A percentile compares a stretch with the other conserved stretches of the same genome.
phyloP scores from a whole-genome alignment of 2,888 invertebrate species.

The Arctia plantaginis region DNA sequence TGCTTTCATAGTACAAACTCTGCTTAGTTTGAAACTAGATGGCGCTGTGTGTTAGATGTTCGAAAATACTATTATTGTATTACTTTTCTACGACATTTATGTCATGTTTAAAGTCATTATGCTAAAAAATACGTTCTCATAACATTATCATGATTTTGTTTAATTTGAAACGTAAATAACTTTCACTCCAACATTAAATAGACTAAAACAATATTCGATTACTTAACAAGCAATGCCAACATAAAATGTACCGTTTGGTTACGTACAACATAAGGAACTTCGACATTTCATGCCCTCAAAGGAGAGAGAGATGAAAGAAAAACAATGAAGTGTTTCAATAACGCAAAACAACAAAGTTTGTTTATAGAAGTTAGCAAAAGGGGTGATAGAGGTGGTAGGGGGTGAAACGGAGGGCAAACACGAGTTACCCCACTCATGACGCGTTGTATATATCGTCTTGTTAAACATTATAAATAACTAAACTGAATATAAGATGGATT shows the following conservation, averaged over 20 bases:
- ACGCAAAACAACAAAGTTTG: slow-evolving; percentile 81
- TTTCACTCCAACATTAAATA: slow-evolving; percentile 6
- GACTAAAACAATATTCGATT: slow-evolving; percentile 30
- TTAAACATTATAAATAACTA: slow-evolving; percentile 29
- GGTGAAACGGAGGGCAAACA: slow-evolving; percentile 37
- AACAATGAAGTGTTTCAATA: slow-evolving; percentile 84
- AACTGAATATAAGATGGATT: slow-evolving; percentile 25
- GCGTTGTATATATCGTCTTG: slow-evolving; percentile 22
- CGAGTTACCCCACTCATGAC: slow-evolving; percentile 33
- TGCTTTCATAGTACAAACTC: too few species aligned
- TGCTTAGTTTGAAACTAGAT: too few species aligned
- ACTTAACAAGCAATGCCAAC: slow-evolving; percentile 49
- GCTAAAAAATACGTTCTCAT: not conserved
- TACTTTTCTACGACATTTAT: not conserved
- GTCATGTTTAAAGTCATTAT: not conserved
- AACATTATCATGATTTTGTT: not conserved
- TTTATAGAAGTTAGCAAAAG: slow-evolving; percentile 71
- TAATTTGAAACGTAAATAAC: slow-evolving; percentile 1
- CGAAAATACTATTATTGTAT: too few species aligned
- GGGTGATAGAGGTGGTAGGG: slow-evolving; percentile 43
- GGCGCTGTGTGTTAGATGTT: too few species aligned
- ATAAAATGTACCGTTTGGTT: slow-evolving; percentile 59
- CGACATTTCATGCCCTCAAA: slow-evolving; percentile 62
- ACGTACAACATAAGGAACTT: slow-evolving; percentile 59
- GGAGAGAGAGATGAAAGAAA: slow-evolving; percentile 77